Conservation (phyloP, 2,888 invertebrate species). For the Pseudococcus viburni region DNA sequence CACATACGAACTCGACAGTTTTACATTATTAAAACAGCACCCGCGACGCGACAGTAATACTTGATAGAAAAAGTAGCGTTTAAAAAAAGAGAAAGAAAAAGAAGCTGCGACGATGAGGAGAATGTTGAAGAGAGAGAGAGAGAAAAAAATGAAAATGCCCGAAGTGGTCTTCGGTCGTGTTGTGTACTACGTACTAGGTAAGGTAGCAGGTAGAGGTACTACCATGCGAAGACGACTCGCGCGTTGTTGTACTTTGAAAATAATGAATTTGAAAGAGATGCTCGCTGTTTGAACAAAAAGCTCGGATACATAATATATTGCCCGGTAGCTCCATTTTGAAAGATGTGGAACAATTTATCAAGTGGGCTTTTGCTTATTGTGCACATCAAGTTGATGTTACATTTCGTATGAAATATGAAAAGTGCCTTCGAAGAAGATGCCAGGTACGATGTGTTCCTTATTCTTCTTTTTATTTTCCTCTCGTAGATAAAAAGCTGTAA, state of each 20-base stretch:
- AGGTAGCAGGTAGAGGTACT: too few relatives aligned
- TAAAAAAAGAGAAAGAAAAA: background rate
- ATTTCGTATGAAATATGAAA: constrained; percentile 64
- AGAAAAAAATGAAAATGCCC: background rate
- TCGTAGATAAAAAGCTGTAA: constrained; percentile 18
- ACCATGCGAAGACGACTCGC: background rate
- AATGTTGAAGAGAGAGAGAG: background rate
- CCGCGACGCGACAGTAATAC: background rate
- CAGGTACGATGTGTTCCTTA: constrained; percentile 57
- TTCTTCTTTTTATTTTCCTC: constrained; percentile 15
- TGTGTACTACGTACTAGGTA: background rate
- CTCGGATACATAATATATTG: constrained; percentile 63
- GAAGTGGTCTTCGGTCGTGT: constrained; percentile 52
- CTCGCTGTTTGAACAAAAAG: constrained; percentile 57
- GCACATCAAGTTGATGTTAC: constrained; percentile 64
- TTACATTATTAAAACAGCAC: background rate
- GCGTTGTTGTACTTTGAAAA: constrained; percentile 34
- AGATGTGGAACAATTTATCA: constrained; percentile 63
- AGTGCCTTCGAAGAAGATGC: constrained; percentile 57
- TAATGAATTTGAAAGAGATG: constrained; percentile 63
- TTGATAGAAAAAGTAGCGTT: background rate
- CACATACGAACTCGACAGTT: background rate
- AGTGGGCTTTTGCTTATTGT: constrained; percentile 63
- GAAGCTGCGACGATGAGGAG: background rate
- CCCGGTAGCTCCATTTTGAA: constrained; percentile 60